Percentiles rank a stretch among this genome's conserved stretches.
Conservation (phyloP, 2,797 vertebrate genomes). For the Scolopax bukidnonensis region DNA sequence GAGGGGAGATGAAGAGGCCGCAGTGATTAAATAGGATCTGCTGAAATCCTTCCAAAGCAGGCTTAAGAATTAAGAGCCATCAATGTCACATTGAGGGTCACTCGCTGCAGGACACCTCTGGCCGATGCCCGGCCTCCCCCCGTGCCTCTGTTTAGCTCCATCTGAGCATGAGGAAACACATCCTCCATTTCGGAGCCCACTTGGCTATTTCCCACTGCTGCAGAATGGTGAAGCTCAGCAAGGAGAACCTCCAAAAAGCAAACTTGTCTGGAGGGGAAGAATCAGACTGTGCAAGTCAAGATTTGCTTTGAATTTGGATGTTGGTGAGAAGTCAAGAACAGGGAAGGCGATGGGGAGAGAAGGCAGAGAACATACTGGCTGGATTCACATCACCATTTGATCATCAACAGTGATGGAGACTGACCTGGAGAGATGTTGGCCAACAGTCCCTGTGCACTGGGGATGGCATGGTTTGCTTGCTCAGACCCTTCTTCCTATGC, state of each 20-base stretch:
- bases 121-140: neutral
- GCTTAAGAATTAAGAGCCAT: conserved; percentile 77
- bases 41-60: conserved; percentile 77
- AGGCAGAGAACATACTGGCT: neutral
- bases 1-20: conserved; percentile 47
- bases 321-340: rapidly evolving
- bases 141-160: neutral
- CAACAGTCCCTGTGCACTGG: neutral
- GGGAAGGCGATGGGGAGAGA: neutral
- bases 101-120: conserved; percentile 12
- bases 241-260: neutral
- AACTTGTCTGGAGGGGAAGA: neutral
- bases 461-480: neutral
- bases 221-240: rapidly evolving
- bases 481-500: neutral
- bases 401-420: neutral
- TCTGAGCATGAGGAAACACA: neutral
- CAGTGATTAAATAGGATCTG: conserved; percentile 73
- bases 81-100: conserved; percentile 77
- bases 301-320: neutral
- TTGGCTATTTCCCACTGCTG: neutral
- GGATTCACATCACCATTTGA: neutral
- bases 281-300: rapidly evolving
- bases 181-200: neutral
- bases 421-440: neutral